Evolutionary conservation across 2,797 vertebrate species (phyloP).

Genomic region (Falco cherrug): DNA sequence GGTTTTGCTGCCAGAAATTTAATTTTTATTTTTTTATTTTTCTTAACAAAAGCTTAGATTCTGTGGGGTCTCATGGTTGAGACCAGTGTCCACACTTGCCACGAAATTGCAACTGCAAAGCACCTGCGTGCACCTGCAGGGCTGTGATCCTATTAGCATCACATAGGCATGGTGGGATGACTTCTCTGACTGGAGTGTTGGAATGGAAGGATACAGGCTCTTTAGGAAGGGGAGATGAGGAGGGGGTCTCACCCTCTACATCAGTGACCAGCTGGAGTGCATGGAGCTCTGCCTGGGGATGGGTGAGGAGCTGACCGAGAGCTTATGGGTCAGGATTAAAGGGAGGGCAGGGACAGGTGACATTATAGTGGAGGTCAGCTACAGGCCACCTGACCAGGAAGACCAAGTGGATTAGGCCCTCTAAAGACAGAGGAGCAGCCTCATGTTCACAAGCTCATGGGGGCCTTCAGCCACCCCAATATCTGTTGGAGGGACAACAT

Average conservation of each 20-base stretch:
- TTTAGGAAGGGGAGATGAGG: background rate
- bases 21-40: background rate
- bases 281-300: background rate
- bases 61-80: background rate
- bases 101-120: constrained; percentile 26
- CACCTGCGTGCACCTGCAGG: background rate
- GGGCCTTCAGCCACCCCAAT: background rate
- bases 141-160: background rate
- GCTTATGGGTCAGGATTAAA: background rate
- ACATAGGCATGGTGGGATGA: background rate
- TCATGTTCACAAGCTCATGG: background rate
- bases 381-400: background rate
- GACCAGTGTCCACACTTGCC: background rate
- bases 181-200: background rate
- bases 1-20: background rate
- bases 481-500: background rate
- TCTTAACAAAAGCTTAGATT: background rate
- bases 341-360: background rate
- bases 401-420: background rate
- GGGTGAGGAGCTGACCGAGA: background rate
- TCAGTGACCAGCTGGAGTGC: background rate
- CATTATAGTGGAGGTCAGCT: background rate
- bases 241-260: background rate
- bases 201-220: background rate
- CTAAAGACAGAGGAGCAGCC: background rate